A percentile compares a stretch with the other conserved stretches of the same genome.
Evolutionary conservation across 2,797 vertebrate species (phyloP).

Genomic region (Mus minutoides): DNA sequence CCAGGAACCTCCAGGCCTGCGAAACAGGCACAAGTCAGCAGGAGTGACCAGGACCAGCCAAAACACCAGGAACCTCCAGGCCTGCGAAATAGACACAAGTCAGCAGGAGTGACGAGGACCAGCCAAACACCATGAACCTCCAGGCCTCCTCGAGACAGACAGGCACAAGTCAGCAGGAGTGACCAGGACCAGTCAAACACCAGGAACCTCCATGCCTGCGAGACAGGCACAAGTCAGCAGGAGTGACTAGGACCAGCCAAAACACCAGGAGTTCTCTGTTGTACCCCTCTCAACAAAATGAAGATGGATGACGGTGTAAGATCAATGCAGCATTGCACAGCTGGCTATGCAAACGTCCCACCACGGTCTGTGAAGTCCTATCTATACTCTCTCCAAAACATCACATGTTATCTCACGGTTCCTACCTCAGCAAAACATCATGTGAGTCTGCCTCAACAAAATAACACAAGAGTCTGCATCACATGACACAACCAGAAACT

Average conservation of each 20-base stretch:
- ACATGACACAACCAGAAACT: background rate
- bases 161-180: background rate
- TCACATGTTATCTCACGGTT: background rate
- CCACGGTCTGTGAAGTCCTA: background rate
- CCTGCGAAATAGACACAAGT: background rate
- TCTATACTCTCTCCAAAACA: background rate
- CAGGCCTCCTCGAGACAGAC: background rate
- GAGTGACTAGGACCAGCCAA: background rate
- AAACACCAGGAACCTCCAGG: background rate
- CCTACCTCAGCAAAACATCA: background rate
- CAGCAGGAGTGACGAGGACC: background rate
- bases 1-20: background rate
- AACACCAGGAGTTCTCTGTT: background rate
- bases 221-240: background rate
- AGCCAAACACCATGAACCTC: background rate
- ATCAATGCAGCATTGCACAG: background rate
- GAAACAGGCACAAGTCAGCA: background rate
- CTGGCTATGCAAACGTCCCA: background rate
- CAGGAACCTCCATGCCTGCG: background rate
- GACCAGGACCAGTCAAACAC: background rate
- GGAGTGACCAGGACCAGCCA: background rate
- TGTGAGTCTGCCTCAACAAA: background rate
- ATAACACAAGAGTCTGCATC: background rate
- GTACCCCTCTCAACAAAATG: background rate
- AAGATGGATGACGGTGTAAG: background rate